Conservation (phyloP, 30 jellyfish, hydroid and myxozoan genomes). For the Cassiopea andromeda region DNA sequence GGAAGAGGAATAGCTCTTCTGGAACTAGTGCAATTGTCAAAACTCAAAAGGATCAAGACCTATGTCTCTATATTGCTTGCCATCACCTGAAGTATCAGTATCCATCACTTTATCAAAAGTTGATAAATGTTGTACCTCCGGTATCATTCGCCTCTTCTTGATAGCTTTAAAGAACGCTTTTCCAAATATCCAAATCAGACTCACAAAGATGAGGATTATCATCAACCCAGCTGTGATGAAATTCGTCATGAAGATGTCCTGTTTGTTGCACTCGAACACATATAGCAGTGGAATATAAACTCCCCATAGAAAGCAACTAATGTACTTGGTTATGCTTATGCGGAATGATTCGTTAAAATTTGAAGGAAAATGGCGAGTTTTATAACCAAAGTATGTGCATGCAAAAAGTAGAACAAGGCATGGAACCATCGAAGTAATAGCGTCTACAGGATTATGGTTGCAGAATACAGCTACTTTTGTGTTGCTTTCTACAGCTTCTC, state of each 20-base stretch:
- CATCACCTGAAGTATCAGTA: not conserved
- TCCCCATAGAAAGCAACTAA: conserved; percentile 64
- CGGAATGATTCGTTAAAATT: conserved; percentile 83
- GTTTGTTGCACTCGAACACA: not conserved
- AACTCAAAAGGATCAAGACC: not conserved
- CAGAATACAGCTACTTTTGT: conserved; percentile 48
- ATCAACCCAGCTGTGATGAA: conserved; percentile 20
- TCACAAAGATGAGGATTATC: conserved; percentile 10
- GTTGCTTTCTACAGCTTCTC: conserved; percentile 6
- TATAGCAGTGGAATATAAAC: conserved; percentile 14
- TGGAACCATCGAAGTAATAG: conserved; percentile 41
- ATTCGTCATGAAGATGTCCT: not conserved
- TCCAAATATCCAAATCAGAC: conserved; percentile 34
- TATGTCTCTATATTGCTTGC: not conserved
- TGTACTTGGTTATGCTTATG: conserved; percentile 82
- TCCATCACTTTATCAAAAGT: not conserved
- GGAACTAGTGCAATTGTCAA: too few species aligned
- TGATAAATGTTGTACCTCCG: too few species aligned
- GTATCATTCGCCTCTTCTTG: not conserved
- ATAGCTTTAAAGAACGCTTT: conserved; percentile 2
- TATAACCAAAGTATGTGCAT: conserved; percentile 81
- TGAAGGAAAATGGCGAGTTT: conserved; percentile 80
- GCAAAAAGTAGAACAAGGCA: conserved; percentile 63
- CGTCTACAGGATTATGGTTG: conserved; percentile 13
- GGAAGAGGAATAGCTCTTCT: too few species aligned